Conservation (phyloP, 1,140 invertebrate genomes). For the Dinothrombium tinctorium region DNA sequence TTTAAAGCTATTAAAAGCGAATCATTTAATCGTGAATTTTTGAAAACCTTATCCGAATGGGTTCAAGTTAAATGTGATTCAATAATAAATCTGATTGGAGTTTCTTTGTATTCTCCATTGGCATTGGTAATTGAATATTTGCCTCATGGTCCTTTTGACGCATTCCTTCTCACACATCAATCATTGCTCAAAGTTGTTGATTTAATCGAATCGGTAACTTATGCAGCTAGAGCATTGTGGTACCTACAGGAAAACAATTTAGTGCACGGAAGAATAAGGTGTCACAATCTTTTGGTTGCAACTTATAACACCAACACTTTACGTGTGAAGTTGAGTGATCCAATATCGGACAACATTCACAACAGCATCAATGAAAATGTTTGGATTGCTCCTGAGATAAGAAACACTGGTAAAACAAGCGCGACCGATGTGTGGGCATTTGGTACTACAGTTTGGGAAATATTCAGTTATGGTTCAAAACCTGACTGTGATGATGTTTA, state of each 20-base stretch:
- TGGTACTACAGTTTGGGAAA: constrained; percentile 67
- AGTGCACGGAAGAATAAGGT: constrained; percentile 60
- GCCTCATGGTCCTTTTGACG: constrained; percentile 44
- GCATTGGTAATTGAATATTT: constrained; percentile 56
- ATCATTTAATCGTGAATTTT: too few species aligned
- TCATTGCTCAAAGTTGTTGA: constrained; percentile 34
- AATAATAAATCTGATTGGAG: too few species aligned
- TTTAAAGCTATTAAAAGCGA: too few species aligned
- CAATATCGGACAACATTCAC: constrained; percentile 33
- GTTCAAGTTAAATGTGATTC: too few species aligned
- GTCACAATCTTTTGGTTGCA: constrained; percentile 49
- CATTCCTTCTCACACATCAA: constrained; percentile 33
- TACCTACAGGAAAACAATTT: constrained; percentile 49
- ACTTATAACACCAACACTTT: constrained; percentile 37
- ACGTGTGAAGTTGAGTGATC: constrained; percentile 50
- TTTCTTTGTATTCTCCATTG: constrained; percentile 27
- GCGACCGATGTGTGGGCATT: constrained; percentile 61
- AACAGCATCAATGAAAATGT: constrained; percentile 6
- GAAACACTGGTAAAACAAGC: constrained; percentile 18
- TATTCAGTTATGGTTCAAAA: constrained; percentile 44
- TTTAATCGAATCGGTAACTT: constrained; percentile 46
- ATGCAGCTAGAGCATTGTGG: constrained; percentile 50
- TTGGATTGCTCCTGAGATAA: constrained; percentile 13
- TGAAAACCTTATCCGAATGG: too few species aligned
- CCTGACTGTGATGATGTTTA: constrained; percentile 10